phyloP scores from a whole-genome alignment of 2,113 vertebrate genomes.

The Malurus cyaneus region DNA sequence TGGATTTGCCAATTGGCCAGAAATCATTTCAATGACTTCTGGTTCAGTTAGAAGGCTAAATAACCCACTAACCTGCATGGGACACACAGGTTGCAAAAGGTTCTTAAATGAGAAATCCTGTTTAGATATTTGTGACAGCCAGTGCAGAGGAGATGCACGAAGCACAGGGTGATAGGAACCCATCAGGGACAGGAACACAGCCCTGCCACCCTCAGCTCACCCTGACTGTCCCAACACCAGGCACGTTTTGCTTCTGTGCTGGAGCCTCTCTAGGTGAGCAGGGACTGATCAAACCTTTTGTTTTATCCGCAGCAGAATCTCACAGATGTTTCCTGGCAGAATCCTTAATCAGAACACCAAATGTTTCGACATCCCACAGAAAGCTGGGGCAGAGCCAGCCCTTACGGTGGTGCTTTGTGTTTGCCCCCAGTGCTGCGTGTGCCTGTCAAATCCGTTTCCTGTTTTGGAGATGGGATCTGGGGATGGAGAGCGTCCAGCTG shows the following conservation, averaged over 20 bases:
- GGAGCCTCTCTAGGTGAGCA: neutral
- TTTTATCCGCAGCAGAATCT: conserved; percentile 28
- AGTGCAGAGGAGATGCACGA: neutral
- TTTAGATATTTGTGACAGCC: neutral
- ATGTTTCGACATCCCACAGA: conserved; percentile 10
- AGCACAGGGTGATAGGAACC: neutral
- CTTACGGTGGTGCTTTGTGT: neutral
- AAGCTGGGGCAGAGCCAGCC: conserved; percentile 30
- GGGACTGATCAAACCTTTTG: neutral
- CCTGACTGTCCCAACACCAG: fast-evolving
- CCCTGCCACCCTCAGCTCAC: neutral
- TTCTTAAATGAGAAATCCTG: neutral
- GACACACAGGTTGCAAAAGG: neutral
- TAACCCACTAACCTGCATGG: neutral
- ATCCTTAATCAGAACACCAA: conserved; percentile 35
- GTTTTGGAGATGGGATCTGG: conserved; percentile 22
- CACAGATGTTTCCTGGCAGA: conserved; percentile 65
- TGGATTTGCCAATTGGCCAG: neutral
- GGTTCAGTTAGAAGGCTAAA: neutral
- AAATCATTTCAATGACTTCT: neutral
- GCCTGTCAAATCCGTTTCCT: conserved; percentile 58
- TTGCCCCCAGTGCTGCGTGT: neutral
- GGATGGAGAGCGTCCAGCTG: conserved; percentile 26
- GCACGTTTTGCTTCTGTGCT: neutral
- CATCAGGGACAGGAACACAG: neutral